Evolutionary conservation across 2,888 invertebrate genomes (phyloP), one percentile per base, ranked within the genome.

Genomic region (Phyllotreta cruciferae): DNA sequence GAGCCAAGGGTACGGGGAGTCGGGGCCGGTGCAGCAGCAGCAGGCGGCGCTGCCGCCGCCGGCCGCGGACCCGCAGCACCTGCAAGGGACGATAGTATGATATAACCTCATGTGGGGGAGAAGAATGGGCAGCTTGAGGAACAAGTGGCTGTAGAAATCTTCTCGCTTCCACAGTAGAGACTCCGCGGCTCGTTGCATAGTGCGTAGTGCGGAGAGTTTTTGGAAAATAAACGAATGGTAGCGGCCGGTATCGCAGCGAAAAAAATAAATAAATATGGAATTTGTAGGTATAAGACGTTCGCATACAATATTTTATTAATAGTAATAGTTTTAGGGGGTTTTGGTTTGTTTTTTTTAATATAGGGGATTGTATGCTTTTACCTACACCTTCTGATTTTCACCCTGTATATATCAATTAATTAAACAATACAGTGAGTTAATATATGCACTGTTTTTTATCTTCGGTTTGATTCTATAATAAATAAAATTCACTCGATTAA

Each of bases 71-170:
- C 87, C 91, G 11, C 91, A 91, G 78, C 90, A 91, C 77, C 83
- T 93, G 67, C 93, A 93, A 82, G 94, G 94, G 72, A 94, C 94
- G 78, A 93, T 94, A 83, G 94, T 94, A 92, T 94, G 93, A 94
- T 93, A 93, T 87, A 90, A 93, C 88, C 90, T 92, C 68, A 92
- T 93, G 92, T 92, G 93, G 92, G 92, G 93, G 87, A 91, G 92
- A 83, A 88, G 92, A 85, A 85, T 90, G 82, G 88, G 91, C 85
- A 90, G 91, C 82, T 88, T 90, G 72, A 87, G 89, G 80, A 91
- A 88, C 78, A 89, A 87, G 81, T 88, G 89, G 88, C 86, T 86
- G 79, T 90, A 87, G 24, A 24, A 86, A 82, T 85, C 82, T 86
- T 82, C 82, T 83, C 74, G 71, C 77, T 76, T 75, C 80, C 80